These are phyloP conservation scores for Drosophila nr. perissopoda DNA, from an alignment of 2,888 invertebrate species.

Conservation along the genomic window DNA sequence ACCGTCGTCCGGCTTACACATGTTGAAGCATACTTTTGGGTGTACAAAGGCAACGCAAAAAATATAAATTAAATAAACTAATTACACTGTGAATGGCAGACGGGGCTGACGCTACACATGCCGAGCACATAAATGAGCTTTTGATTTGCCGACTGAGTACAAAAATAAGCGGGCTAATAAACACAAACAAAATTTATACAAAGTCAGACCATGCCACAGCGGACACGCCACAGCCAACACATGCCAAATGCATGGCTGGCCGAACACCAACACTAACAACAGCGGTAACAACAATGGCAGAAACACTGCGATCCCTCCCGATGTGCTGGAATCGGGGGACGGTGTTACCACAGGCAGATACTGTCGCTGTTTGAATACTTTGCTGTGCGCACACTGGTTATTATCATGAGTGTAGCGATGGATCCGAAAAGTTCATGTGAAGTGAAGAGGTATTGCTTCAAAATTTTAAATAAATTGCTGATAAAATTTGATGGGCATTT, in stretches of 20 bases:
- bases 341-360: slow-evolving; percentile 21
- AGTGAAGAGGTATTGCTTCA: slow-evolving; percentile 60
- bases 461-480: slow-evolving; percentile 76
- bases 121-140: slow-evolving; percentile 66
- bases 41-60: slow-evolving; percentile 22
- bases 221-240: slow-evolving; percentile 67
- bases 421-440: slow-evolving; percentile 37
- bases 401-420: slow-evolving; percentile 35
- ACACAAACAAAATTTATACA: slow-evolving; percentile 58
- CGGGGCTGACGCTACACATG: slow-evolving; percentile 2
- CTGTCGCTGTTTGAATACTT: slow-evolving; percentile 63
- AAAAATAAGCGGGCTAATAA: slow-evolving; percentile 63
- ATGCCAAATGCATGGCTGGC: slow-evolving; percentile 48
- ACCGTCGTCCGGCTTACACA: slow-evolving; percentile 46
- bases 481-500: slow-evolving; percentile 70
- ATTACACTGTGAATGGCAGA: slow-evolving; percentile 54
- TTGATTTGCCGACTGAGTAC: slow-evolving; percentile 65
- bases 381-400: slow-evolving; percentile 54
- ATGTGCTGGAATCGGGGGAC: background rate
- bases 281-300: slow-evolving; percentile 13
- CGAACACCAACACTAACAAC: slow-evolving; percentile 23
- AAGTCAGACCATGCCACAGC: slow-evolving; percentile 52
- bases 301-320: slow-evolving; percentile 19
- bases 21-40: slow-evolving; percentile 57
- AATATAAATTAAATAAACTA: slow-evolving; percentile 78